Evolutionary conservation across 2,888 invertebrate genomes (phyloP), one percentile per base, ranked within the genome.

Genomic region (Loripinus fragilis): DNA sequence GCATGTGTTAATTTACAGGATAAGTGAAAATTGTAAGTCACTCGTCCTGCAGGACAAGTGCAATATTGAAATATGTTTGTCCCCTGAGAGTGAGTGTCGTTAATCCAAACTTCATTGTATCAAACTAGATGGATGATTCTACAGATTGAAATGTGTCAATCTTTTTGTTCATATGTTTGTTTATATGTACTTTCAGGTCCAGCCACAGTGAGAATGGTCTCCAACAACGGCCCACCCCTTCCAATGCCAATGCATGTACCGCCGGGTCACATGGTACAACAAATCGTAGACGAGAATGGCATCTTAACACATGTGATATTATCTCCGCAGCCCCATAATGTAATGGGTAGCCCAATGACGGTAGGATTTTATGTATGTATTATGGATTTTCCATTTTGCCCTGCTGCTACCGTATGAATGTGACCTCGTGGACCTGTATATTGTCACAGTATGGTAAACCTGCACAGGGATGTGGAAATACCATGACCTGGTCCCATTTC

Each of bases 161-260:
- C n/a, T n/a, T n/a, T n/a, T n/a, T n/a, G n/a, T n/a, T n/a, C n/a
- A n/a, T n/a, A n/a, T n/a, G n/a, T n/a, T n/a, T n/a, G 15, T 45
- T 52, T 23, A 65, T 55, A 42, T 80, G 15, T 79, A 20, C 8
- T 85, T 94, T 93, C 94, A 96, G 97, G 97, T 93, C 97, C 97
- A 92, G 96, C 97, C 93, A 96, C 97, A 86, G 96, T 97, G 89
- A 96, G 97, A 90, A 97, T 97, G 97, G 96, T 97, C 90, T 96
- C 97, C 88, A 96, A 96, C 91, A 96, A 96, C 94, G 95, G 96
- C 88, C 96, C 96, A 78, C 96, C 96, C 74, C 95, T 96, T 90
- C 96, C 97, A 81, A 96, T 98, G 95, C 97, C 97, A 74, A 97
- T 98, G 93, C 97, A 97, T 94, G 97, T 98, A 89, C 97, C 98